These are phyloP conservation scores for Petrolisthes cinctipes DNA, from an alignment of 2,888 invertebrate species.

Conservation along the genomic window DNA sequence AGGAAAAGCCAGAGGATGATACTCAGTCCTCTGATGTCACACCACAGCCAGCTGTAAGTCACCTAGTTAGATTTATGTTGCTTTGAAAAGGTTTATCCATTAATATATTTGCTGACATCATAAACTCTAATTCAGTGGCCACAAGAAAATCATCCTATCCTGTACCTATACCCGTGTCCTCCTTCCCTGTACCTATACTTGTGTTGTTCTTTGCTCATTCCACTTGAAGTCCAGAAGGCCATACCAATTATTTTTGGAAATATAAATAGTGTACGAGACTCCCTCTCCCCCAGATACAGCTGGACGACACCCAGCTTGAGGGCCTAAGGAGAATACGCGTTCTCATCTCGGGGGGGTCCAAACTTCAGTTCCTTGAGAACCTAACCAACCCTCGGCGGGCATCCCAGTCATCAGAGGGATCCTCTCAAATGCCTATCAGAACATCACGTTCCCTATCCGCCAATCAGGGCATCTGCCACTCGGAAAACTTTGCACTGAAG, in stretches of 20 bases:
- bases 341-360: conserved; percentile 35
- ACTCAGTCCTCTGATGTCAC: neutral
- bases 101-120: neutral
- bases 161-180: neutral
- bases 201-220: neutral
- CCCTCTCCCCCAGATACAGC: neutral
- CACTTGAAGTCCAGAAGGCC: neutral
- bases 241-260: neutral
- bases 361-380: conserved; percentile 48
- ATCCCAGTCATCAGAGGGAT: neutral
- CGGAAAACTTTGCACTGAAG: conserved; percentile 48
- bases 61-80: neutral
- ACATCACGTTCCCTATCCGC: conserved; percentile 13
- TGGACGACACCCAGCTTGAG: conserved; percentile 51
- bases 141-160: neutral
- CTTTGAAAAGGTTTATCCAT: neutral
- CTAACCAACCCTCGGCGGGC: conserved; percentile 23
- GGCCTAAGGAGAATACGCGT: conserved; percentile 42
- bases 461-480: conserved; percentile 41
- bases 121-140: neutral
- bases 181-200: neutral
- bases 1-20: conserved; percentile 23
- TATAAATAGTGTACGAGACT: neutral
- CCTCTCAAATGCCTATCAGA: neutral
- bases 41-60: conserved; percentile 20